Percentiles rank a stretch among this genome's conserved stretches.
phyloP scores from a whole-genome alignment of 2,888 invertebrate genomes.

The Clostera curtula region DNA sequence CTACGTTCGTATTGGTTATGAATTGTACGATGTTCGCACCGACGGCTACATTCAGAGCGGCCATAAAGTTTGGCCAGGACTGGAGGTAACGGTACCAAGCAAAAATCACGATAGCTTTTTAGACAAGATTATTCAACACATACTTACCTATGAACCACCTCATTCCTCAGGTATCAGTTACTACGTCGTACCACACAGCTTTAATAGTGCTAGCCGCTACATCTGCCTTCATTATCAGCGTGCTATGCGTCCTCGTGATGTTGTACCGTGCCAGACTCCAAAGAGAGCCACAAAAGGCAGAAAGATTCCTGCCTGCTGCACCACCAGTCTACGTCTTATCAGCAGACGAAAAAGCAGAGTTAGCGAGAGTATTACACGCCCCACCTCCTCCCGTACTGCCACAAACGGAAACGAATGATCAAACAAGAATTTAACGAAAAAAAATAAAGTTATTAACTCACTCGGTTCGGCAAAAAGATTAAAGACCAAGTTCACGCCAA shows the following conservation, averaged over 20 bases:
- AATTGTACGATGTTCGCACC: no score
- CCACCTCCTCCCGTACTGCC: constrained; percentile 49
- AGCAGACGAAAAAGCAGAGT: constrained; percentile 77
- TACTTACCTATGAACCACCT: no score
- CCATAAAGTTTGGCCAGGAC: not conserved
- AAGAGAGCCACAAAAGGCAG: constrained; percentile 67
- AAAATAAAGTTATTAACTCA: no score
- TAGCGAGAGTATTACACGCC: constrained; percentile 55
- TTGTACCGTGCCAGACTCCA: constrained; percentile 78
- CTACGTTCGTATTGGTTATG: no score
- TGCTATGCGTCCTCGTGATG: constrained; percentile 83
- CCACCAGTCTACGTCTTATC: constrained; percentile 82
- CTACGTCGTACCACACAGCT: constrained; percentile 84
- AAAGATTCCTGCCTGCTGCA: constrained; percentile 77
- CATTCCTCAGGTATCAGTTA: constrained; percentile 66
- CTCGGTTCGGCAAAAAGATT: no score
- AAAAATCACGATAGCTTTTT: no score
- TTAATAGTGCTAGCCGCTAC: constrained; percentile 85
- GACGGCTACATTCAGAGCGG: no score
- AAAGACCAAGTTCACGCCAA: constrained; percentile 19
- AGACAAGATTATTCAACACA: no score
- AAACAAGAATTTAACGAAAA: constrained; percentile 40
- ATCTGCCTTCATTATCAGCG: constrained; percentile 86
- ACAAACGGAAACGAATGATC: constrained; percentile 23
- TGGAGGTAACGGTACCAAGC: no score